Evolutionary conservation across 1,140 invertebrate genomes (phyloP).

Genomic region (Lordiphosa clarofinis): DNA sequence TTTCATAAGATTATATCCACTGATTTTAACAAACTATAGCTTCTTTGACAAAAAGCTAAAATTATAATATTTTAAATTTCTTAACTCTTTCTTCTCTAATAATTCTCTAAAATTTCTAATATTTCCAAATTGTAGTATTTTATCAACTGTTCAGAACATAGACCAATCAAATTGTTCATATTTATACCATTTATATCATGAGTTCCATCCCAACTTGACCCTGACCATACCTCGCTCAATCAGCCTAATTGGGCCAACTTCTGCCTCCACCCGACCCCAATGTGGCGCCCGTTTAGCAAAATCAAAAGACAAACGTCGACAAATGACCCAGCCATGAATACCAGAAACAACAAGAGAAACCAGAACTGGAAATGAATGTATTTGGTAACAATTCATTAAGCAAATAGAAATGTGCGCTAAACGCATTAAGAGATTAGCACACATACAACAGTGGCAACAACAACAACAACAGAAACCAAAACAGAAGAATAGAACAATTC

Average conservation of each 20-base stretch:
- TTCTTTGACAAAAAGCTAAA: too few species aligned
- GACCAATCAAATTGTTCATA: constrained; percentile 1
- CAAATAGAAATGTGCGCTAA: constrained; percentile 77
- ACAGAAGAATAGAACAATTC: constrained; percentile 22
- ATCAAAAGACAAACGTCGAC: constrained; percentile 74
- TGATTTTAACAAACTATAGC: too few species aligned
- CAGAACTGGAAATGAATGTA: constrained; percentile 61
- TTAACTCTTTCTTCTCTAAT: too few species aligned
- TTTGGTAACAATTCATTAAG: constrained; percentile 77
- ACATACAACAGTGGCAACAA: constrained; percentile 41
- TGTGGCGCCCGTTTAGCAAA: constrained; percentile 9
- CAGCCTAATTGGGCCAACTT: constrained; percentile 64
- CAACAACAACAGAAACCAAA: constrained; percentile 15
- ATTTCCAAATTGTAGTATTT: too few species aligned
- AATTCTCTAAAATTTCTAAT: too few species aligned
- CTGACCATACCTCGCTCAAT: constrained; percentile 50
- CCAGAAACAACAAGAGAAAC: constrained; percentile 28
- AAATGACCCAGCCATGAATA: constrained; percentile 71
- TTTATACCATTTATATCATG: constrained; percentile 5
- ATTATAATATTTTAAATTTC: too few species aligned
- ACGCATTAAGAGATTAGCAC: constrained; percentile 78
- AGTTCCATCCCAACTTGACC: constrained; percentile 27
- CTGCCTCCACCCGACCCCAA: constrained; percentile 12
- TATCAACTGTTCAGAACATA: too few species aligned
- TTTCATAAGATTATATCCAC: too few species aligned